These are phyloP conservation scores for Sitobion miscanthi DNA, from an alignment of 1,140 invertebrate genomes.

Conservation along the genomic window DNA sequence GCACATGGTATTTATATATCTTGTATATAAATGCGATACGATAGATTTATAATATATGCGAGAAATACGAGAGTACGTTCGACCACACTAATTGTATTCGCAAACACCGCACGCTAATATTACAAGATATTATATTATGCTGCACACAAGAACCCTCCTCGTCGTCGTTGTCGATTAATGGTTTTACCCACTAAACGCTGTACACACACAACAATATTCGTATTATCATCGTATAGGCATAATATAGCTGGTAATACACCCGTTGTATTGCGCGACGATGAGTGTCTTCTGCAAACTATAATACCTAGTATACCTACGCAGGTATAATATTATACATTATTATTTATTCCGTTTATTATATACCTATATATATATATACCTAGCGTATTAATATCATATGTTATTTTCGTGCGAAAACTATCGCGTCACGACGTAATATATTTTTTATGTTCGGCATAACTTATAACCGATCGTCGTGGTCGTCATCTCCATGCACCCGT, in stretches of 20 bases:
- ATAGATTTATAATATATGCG: not conserved
- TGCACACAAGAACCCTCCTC: not conserved
- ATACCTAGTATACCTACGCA: too few species aligned
- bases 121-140: not conserved
- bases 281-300: not conserved
- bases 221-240: not conserved
- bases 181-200: not conserved
- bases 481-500: not conserved
- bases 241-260: not conserved
- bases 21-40: not conserved
- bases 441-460: not conserved
- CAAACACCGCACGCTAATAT: not conserved
- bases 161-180: not conserved
- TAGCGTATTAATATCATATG: too few species aligned
- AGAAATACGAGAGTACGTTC: not conserved
- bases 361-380: too few species aligned
- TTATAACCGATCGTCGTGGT: not conserved
- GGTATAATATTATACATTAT: too few species aligned
- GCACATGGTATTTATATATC: not conserved
- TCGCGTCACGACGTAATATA: not conserved
- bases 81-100: constrained; percentile 18
- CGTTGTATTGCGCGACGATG: not conserved
- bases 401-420: not conserved
- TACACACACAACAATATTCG: not conserved
- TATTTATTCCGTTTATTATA: too few species aligned